These are phyloP conservation scores for Cephalopterus ornatus DNA, from an alignment of 2,113 vertebrate species.

Conservation along the genomic window DNA sequence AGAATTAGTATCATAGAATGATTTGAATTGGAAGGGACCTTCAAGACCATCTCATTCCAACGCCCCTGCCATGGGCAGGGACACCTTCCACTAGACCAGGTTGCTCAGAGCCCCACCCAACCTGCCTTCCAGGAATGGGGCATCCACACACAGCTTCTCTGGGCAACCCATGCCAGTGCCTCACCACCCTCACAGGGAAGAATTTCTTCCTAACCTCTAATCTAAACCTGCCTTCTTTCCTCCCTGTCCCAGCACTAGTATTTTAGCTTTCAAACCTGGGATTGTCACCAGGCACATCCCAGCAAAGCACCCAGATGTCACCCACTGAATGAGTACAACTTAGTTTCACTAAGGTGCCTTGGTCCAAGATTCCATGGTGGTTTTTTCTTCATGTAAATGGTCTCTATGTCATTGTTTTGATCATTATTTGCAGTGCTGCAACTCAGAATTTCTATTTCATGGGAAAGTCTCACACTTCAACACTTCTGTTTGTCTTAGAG, in stretches of 20 bases:
- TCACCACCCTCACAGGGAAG: neutral
- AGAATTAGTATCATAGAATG: neutral
- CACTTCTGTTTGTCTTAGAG: neutral
- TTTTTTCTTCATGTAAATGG: neutral
- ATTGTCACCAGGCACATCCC: neutral
- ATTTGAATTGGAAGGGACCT: neutral
- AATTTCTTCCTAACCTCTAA: neutral
- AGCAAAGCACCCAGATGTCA: neutral
- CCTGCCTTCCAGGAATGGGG: neutral
- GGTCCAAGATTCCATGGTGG: neutral
- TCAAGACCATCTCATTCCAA: neutral
- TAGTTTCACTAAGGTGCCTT: neutral
- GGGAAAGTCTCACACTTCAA: neutral
- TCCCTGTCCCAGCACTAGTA: neutral
- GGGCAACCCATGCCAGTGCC: neutral
- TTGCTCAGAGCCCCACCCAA: rapidly evolving
- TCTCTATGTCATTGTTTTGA: neutral
- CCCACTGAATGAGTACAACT: neutral
- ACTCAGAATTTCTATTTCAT: neutral
- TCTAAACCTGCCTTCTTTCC: neutral
- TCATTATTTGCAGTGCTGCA: neutral
- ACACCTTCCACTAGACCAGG: neutral
- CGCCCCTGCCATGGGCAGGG: neutral
- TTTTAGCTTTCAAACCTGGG: neutral
- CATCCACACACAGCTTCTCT: neutral